Conservation (phyloP, 92 coral and sea anemone genomes). For the Virgularia gustaviana region DNA sequence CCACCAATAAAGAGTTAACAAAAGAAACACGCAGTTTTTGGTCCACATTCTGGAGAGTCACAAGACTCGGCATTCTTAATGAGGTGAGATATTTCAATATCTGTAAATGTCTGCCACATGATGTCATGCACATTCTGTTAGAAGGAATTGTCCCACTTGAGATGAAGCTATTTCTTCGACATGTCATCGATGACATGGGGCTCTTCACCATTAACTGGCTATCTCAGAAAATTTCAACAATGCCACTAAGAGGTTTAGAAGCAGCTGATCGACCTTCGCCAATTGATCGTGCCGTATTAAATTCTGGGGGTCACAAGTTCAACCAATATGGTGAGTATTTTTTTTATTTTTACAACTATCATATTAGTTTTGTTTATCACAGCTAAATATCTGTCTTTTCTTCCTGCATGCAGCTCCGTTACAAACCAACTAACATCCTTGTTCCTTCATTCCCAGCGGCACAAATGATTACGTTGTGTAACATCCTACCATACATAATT, state of each 20-base stretch:
- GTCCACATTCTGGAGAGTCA: not conserved
- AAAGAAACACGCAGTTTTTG: no score
- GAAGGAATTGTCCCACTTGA: no score
- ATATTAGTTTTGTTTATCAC: no score
- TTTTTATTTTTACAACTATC: no score
- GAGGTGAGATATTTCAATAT: no score
- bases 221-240: not conserved
- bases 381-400: no score
- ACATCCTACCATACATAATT: not conserved
- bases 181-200: not conserved
- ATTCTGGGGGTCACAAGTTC: not conserved
- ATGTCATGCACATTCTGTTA: no score
- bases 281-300: not conserved
- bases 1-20: no score
- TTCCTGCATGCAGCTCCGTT: no score
- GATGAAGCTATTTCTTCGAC: not conserved
- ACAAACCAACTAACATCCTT: no score
- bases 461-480: not conserved
- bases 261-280: not conserved
- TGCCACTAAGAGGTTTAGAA: not conserved
- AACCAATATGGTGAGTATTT: constrained; percentile 8
- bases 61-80: not conserved
- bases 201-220: not conserved
- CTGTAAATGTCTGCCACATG: no score
- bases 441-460: not conserved